Percentiles rank a stretch among this genome's conserved stretches.
Evolutionary conservation across 2,888 invertebrate species (phyloP).

Genomic region (Sesia bembeciformis): DNA sequence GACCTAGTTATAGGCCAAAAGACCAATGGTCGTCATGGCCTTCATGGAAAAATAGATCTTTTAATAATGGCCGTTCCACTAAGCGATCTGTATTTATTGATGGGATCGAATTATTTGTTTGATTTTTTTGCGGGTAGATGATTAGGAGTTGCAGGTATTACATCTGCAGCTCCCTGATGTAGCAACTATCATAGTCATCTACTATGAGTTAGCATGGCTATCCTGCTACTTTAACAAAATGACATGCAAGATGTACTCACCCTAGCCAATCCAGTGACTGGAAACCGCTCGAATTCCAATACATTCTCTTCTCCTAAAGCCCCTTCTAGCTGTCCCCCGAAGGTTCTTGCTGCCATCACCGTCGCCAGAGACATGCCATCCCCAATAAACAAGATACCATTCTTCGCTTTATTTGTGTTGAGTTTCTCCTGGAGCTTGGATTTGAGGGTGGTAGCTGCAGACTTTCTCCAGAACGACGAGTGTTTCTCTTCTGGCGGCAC

Average conservation of each 20-base stretch:
- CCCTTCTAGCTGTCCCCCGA: slow-evolving; percentile 75
- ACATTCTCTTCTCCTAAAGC: slow-evolving; percentile 76
- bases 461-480: slow-evolving; percentile 52
- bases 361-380: slow-evolving; percentile 88
- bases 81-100: too few relatives aligned
- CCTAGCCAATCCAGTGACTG: slow-evolving; percentile 79
- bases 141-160: too few relatives aligned
- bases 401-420: slow-evolving; percentile 75
- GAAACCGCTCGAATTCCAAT: slow-evolving; percentile 81
- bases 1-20: too few relatives aligned
- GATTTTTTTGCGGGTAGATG: too few relatives aligned
- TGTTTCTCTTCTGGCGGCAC: slow-evolving; percentile 54
- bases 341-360: slow-evolving; percentile 80
- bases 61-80: too few relatives aligned
- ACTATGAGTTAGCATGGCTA: too few relatives aligned
- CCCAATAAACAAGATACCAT: slow-evolving; percentile 82
- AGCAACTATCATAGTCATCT: too few relatives aligned
- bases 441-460: slow-evolving; percentile 37
- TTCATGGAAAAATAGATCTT: too few relatives aligned
- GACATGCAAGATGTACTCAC: slow-evolving; percentile 42
- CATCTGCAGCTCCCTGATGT: too few relatives aligned
- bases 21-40: too few relatives aligned
- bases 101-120: too few relatives aligned
- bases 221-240: too few relatives aligned
- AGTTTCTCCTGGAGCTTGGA: slow-evolving; percentile 27